Percentiles rank a stretch among this genome's conserved stretches.
These are phyloP conservation scores for Neostethus bicornis DNA, from an alignment of 2,797 vertebrate genomes.

Conservation along the genomic window DNA sequence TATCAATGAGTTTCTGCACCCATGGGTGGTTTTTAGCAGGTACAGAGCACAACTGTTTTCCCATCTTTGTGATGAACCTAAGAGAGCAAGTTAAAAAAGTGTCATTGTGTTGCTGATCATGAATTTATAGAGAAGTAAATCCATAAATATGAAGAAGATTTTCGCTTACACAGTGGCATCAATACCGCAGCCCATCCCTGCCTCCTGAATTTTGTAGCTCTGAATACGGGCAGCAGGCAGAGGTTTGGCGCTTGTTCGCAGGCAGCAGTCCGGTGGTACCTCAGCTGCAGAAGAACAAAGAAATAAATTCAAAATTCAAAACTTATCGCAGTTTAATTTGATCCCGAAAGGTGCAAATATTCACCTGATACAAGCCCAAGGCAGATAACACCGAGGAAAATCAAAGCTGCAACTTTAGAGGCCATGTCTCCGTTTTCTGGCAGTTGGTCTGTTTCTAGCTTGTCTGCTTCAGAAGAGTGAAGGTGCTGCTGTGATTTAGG, in stretches of 20 bases:
- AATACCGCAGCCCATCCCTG: constrained; percentile 48
- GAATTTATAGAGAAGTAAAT: neutral
- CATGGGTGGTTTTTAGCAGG: neutral
- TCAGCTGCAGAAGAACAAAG: constrained; percentile 41
- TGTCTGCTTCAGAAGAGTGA: constrained; percentile 10
- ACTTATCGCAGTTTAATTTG: neutral
- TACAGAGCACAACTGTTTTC: constrained; percentile 34
- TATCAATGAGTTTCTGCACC: neutral
- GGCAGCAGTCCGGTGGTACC: constrained; percentile 53
- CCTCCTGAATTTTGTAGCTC: constrained; percentile 42
- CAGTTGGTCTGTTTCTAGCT: constrained; percentile 7
- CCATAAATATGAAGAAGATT: neutral
- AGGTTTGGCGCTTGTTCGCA: neutral
- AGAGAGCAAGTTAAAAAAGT: constrained; percentile 3
- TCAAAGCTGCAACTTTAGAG: constrained; percentile 42
- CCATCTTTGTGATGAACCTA: constrained; percentile 32
- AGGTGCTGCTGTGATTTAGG: neutral
- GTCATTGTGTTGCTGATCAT: neutral
- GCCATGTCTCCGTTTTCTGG: constrained; percentile 45
- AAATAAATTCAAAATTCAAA: too few species aligned
- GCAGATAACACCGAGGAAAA: constrained; percentile 56
- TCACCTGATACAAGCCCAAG: constrained; percentile 43
- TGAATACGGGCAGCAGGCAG: neutral
- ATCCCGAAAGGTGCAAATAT: neutral
- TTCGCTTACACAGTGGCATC: constrained; percentile 56